Evolutionary conservation across 2,888 invertebrate genomes (phyloP).

Genomic region (Petrolisthes manimaculis): DNA sequence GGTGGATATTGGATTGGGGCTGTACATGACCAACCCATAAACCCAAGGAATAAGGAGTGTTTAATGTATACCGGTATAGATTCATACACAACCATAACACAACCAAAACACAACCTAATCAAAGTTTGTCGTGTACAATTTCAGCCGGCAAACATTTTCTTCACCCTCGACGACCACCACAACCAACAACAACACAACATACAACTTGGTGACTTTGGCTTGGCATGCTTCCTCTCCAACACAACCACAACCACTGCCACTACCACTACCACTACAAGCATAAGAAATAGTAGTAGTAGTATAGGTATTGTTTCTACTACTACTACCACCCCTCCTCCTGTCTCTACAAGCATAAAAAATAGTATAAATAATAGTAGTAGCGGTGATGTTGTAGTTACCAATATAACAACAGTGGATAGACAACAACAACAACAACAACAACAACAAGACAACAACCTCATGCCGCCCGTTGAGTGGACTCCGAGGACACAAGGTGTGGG

Average conservation of each 20-base stretch:
- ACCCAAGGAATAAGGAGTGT: too few relatives aligned
- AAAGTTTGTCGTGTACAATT: background rate
- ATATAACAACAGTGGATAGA: background rate
- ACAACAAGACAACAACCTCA: background rate
- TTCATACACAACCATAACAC: too few relatives aligned
- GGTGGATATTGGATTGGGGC: too few relatives aligned
- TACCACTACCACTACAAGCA: too few relatives aligned
- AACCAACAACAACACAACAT: background rate
- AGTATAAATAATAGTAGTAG: too few relatives aligned
- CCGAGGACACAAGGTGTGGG: constrained; percentile 35
- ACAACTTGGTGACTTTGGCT: constrained; percentile 46
- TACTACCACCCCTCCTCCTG: background rate
- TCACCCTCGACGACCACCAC: constrained; percentile 17
- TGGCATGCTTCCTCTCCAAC: constrained; percentile 24
- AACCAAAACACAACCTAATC: background rate
- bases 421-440: too few relatives aligned
- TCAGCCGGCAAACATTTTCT: constrained; percentile 54
- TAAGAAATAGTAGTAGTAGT: too few relatives aligned
- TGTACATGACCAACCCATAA: too few relatives aligned
- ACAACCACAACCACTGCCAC: background rate
- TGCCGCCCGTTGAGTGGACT: background rate
- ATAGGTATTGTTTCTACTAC: background rate
- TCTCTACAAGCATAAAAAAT: too few relatives aligned
- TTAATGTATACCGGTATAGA: too few relatives aligned
- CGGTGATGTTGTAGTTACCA: too few relatives aligned